Evolutionary conservation across 2,113 vertebrate species (phyloP).

Genomic region (Callospermophilus lateralis): DNA sequence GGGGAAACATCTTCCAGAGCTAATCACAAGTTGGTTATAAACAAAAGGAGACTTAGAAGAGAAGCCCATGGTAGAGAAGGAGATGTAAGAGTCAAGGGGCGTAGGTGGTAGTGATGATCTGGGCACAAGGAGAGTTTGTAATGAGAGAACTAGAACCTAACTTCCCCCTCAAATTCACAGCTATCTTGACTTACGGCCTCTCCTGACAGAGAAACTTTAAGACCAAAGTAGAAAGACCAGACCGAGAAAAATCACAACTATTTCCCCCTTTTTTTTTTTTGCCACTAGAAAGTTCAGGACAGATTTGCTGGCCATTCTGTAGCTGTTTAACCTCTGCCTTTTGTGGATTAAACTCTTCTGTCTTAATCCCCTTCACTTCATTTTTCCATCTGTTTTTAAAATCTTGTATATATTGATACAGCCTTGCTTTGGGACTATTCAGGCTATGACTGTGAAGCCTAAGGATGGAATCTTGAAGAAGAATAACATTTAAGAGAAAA

Average conservation of each 20-base stretch:
- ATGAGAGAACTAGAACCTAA: not conserved
- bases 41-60: not conserved
- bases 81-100: not conserved
- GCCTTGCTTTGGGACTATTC: not conserved
- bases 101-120: not conserved
- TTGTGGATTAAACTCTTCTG: not conserved
- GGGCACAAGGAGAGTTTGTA: not conserved
- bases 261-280: not conserved
- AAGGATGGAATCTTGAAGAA: not conserved
- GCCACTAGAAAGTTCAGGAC: not conserved
- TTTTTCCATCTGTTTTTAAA: not conserved
- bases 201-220: not conserved
- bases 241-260: not conserved
- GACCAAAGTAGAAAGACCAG: not conserved
- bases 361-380: not conserved
- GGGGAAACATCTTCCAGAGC: not conserved
- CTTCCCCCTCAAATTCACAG: too few relatives aligned
- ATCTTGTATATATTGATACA: not conserved
- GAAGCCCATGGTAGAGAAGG: not conserved
- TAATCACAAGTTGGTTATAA: not conserved
- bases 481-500: not conserved
- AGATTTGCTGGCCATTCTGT: not conserved
- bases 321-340: not conserved
- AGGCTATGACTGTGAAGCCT: not conserved
- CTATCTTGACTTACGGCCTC: not conserved